Percentiles rank a stretch among this genome's conserved stretches.
Evolutionary conservation across 2,113 vertebrate genomes (phyloP).

Genomic region (Notarius lentiginosus): DNA sequence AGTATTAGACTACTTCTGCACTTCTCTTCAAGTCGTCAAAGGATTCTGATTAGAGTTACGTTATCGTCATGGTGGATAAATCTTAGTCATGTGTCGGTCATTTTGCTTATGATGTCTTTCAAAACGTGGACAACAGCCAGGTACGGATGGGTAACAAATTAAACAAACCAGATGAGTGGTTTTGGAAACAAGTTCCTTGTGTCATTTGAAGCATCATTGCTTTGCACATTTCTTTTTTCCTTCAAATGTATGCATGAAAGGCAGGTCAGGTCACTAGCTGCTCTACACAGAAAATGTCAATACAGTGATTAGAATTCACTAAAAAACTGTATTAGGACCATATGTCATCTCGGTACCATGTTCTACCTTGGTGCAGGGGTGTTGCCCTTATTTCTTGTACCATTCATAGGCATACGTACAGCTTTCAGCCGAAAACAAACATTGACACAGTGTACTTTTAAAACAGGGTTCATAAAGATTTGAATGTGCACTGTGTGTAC

Average conservation of each 20-base stretch:
- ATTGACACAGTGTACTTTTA: background rate
- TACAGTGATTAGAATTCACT: background rate
- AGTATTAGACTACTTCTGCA: too few species aligned
- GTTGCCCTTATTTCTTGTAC: background rate
- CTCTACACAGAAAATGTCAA: background rate
- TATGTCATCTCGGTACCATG: background rate
- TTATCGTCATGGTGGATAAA: background rate
- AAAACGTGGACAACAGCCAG: background rate
- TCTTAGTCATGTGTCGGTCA: background rate
- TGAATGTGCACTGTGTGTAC: background rate
- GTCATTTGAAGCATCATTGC: background rate
- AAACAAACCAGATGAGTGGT: background rate
- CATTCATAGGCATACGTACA: background rate
- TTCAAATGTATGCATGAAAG: background rate
- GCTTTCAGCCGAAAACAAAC: background rate
- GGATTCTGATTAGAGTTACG: background rate
- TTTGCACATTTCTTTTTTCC: background rate
- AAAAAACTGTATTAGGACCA: background rate
- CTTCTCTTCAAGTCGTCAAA: background rate
- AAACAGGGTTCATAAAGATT: background rate
- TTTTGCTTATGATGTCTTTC: background rate
- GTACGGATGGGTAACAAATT: background rate
- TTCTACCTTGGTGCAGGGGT: background rate
- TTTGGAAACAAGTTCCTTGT: background rate
- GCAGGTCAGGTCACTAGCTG: background rate